Base-by-base conservation (phyloP, 2,113 vertebrate genomes). In the Crotalus tigris region DNA sequence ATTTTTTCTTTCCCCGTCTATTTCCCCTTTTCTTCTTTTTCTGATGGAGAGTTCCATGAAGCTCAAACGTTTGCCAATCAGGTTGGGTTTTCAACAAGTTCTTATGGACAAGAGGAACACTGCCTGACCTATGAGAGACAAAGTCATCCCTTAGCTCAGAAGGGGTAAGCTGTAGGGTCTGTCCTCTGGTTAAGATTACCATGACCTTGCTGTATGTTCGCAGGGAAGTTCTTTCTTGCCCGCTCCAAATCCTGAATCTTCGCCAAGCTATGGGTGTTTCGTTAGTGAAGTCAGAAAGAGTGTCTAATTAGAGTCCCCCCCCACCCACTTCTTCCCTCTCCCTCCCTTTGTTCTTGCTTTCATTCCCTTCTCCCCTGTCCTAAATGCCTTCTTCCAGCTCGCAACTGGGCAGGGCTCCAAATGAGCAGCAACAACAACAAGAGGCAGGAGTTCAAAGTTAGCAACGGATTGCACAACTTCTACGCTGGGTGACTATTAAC, bases 331-430 rank as follows among this genome's bases (percentile, higher is more conserved):
- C 49, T 51, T 87, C 44, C 87, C 51, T n/a, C 15, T 11, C 49
- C 1, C 15, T 12, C 75, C 58, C 59, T 54, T 54, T 26, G 33
- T 26, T 61, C 61, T 54, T 54, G 4, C 10, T 51, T n/a, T 46
- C 88, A 24, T 88, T 26, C 49, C 59, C 90, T 85, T 96, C 97
- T 96, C 90, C 96, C 95, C 96, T 95, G 95, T 97, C 94, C 95
- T 94, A 96, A 97, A 97, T 90, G 96, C 97, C 96, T 97, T 97
- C 97, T 97, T 93, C 59, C 92, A 96, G 96, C 94, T 95, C 94
- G 95, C 93, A 96, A 95, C 92, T 97, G 98, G 98, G 98, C 97
- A 97, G 97, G 95, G 95, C 96, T 98, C 98, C 98, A 97, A 97
- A 98, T 97, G 97, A 97, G 94, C 94, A 94, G 94, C 96, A 95